Conservation (phyloP, 2,888 invertebrate genomes). For the Sinohyriopsis cumingii region DNA sequence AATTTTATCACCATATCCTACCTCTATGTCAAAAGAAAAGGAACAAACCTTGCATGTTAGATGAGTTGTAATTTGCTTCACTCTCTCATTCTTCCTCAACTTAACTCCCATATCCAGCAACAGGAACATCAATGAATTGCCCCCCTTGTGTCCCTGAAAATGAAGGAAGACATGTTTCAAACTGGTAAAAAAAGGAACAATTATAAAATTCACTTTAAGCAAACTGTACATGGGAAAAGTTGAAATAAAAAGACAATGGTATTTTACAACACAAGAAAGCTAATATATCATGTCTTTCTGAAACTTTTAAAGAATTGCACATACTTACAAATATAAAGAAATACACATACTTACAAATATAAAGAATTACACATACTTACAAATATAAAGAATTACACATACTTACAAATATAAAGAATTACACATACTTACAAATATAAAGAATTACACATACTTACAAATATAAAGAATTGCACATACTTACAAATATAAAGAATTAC, state of each 20-base stretch:
- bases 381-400: background rate
- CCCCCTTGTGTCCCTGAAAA: conserved; percentile 26
- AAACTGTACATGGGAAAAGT: too few species aligned
- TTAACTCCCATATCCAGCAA: conserved; percentile 50
- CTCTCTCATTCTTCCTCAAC: conserved; percentile 15
- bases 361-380: background rate
- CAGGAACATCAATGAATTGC: conserved; percentile 47
- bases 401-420: background rate
- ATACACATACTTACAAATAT: background rate
- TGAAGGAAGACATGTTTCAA: conserved; percentile 1
- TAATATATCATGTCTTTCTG: background rate
- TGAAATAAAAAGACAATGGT: too few species aligned
- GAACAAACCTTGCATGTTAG: conserved; percentile 39
- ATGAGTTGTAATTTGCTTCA: conserved; percentile 24
- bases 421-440: background rate
- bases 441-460: background rate
- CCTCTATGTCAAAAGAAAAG: background rate
- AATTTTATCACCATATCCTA: background rate
- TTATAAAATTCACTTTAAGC: too few species aligned
- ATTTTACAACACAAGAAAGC: too few species aligned
- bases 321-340: background rate
- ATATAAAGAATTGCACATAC: background rate
- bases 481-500: background rate
- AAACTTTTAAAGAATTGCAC: background rate
- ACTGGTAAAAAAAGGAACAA: background rate